Evolutionary conservation across 2,888 invertebrate species (phyloP), one percentile per base, ranked within the genome.

Genomic region (Pharmacophagus antenor): DNA sequence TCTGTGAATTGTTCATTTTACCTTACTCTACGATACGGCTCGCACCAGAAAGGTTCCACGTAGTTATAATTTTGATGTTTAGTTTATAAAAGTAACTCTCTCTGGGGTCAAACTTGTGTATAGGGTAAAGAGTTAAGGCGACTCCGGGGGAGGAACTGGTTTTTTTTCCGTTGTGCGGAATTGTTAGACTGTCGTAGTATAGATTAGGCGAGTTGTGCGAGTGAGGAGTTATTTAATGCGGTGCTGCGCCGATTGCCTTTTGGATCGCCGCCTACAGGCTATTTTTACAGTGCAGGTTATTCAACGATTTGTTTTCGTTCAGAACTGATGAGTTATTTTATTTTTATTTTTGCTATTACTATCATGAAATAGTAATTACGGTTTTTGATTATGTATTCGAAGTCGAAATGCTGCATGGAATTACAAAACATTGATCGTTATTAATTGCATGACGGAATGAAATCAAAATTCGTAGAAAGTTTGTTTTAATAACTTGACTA

Each of bases 81-180:
- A 73, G 79, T 76, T 79, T 74, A 72, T 74, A 76, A 56, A 51
- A 22, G 50, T 73, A 83, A 84, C 82, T 83, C 72, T 67, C n/a
- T n/a, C n/a, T 60, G 66, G 73, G 69, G 76, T 72, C 56, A 47
- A 41, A 56, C 25, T 56, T 60, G 65, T 68, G 86, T 89, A 87
- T 72, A 87, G 86, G 84, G 77, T 84, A 76, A 76, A 63, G 67
- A 67, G 70, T 55, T 88, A 85, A 86, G 82, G 68, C 76, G 69
- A 67, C 69, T 73, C 82, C 80, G 72, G 79, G 87, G 85, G 88
- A 79, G 78, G 3, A 74, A 71, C 72, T 76, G 79, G 82, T 89
- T 88, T 88, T 89, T 89, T 88, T 89, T 89, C 89, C 90, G 90
- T 89, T 88, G 88, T 89, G 78, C 88, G 90, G 89, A 86, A 88